Conservation (phyloP, 2,113 vertebrate species). For the Hemichromis elongatus region DNA sequence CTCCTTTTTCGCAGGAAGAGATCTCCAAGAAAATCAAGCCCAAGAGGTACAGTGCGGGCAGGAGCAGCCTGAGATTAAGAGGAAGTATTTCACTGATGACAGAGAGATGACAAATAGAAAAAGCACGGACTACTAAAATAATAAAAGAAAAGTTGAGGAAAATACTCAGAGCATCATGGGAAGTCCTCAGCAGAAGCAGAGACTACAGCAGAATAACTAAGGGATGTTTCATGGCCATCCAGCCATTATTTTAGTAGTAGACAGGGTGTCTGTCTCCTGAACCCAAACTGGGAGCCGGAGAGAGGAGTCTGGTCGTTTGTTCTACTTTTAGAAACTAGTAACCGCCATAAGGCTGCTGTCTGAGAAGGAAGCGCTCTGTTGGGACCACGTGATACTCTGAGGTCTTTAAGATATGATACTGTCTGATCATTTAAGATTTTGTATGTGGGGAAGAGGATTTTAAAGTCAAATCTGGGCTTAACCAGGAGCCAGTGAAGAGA, state of each 20-base stretch:
- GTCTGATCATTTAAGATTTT: background rate
- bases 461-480: background rate
- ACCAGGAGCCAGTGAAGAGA: background rate
- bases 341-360: background rate
- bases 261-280: background rate
- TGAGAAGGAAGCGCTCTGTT: background rate
- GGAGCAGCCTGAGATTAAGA: background rate
- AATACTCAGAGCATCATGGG: background rate
- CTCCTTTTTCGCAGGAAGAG: background rate
- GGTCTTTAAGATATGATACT: background rate
- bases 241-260: background rate
- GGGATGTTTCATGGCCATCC: background rate
- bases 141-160: background rate
- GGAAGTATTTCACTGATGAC: background rate
- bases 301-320: background rate
- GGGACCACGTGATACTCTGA: background rate
- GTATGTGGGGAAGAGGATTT: background rate
- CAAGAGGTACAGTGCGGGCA: background rate
- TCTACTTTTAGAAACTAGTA: background rate
- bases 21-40: background rate
- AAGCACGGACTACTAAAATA: background rate
- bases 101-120: background rate
- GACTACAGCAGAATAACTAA: background rate
- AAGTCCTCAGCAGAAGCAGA: background rate
- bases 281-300: background rate